Conservation (phyloP, 2,797 vertebrate genomes). For the Buceros bicornis region DNA sequence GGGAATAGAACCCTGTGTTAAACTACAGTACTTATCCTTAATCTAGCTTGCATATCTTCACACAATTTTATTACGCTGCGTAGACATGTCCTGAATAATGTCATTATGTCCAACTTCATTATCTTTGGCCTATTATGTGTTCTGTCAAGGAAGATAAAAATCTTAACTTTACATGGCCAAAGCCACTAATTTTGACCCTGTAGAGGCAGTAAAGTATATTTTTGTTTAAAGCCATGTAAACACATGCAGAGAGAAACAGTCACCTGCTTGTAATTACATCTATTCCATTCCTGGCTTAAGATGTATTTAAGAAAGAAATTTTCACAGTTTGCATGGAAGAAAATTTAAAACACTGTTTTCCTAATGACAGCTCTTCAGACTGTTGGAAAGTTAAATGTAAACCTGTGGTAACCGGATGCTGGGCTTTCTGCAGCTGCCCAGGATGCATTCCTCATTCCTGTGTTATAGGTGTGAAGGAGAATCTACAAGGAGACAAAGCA, state of each 20-base stretch:
- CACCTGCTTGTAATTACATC: neutral
- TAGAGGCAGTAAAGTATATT: neutral
- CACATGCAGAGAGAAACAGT: neutral
- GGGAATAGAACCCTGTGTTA: neutral
- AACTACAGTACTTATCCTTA: neutral
- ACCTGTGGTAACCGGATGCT: neutral
- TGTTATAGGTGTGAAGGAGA: accelerated
- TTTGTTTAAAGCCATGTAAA: neutral
- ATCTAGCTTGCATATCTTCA: neutral
- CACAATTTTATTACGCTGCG: neutral
- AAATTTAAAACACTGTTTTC: neutral
- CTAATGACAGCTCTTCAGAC: neutral
- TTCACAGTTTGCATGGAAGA: neutral
- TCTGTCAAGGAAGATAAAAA: neutral
- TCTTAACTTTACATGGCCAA: neutral
- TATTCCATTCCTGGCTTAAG: neutral
- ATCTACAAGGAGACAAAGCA: neutral
- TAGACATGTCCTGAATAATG: neutral
- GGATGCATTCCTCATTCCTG: neutral
- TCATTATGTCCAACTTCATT: neutral
- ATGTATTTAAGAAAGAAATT: neutral
- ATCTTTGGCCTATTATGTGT: neutral
- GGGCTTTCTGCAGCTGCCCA: neutral
- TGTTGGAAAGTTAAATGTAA: neutral
- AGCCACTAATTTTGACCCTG: neutral